Percentiles rank a stretch among this genome's conserved stretches.
These are phyloP conservation scores for Rhizoglyphus robini DNA, from an alignment of 1,140 invertebrate species.

Conservation along the genomic window DNA sequence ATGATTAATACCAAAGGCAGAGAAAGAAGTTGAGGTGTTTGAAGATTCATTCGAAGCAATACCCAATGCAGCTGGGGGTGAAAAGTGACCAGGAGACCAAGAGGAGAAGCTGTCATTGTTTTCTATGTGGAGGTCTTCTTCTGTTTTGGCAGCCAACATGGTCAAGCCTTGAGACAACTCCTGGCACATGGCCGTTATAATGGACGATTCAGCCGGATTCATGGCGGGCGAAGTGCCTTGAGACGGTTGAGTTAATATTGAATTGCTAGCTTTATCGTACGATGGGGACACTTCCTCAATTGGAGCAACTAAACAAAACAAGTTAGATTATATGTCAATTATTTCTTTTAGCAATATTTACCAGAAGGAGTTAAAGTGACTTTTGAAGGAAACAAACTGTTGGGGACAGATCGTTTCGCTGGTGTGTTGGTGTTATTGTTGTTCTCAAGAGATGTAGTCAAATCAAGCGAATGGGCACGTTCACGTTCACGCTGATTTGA, in stretches of 20 bases:
- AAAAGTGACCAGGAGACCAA: too few species aligned
- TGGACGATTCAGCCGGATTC: slow-evolving; percentile 27
- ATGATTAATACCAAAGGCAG: neutral
- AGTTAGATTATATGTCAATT: slow-evolving; percentile 20
- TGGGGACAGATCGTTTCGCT: neutral
- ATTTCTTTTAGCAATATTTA: neutral
- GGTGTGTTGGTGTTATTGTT: neutral
- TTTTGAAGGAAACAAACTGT: neutral
- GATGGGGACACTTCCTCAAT: slow-evolving; percentile 12
- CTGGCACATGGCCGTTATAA: slow-evolving; percentile 69
- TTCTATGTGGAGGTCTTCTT: neutral
- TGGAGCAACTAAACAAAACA: slow-evolving; percentile 24
- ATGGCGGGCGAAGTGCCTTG: neutral
- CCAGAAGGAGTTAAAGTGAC: slow-evolving; percentile 11
- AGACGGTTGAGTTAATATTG: neutral
- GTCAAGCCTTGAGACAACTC: slow-evolving; percentile 68
- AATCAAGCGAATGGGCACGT: slow-evolving; percentile 13
- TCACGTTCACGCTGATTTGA: slow-evolving; percentile 11
- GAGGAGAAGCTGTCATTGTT: neutral
- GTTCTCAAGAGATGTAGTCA: neutral
- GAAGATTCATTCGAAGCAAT: neutral
- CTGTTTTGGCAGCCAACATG: slow-evolving; percentile 37
- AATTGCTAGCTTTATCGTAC: neutral
- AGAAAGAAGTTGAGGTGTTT: neutral
- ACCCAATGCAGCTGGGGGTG: neutral